Conservation (phyloP, 2,797 vertebrate genomes). For the Micromesistius poutassou region DNA sequence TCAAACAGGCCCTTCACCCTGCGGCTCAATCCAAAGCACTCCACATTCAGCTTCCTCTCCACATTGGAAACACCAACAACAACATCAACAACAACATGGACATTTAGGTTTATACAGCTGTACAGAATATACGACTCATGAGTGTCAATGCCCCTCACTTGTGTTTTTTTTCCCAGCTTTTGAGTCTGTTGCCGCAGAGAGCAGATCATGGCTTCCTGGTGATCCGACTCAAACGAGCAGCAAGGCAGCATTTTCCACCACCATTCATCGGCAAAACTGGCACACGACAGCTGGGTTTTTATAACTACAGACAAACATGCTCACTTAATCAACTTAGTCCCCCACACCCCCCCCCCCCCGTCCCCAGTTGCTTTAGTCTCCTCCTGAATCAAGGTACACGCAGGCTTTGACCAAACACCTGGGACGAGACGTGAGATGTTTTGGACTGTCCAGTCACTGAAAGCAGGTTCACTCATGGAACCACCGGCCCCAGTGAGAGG, state of each 20-base stretch:
- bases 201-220: conserved; percentile 8
- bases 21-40: conserved; percentile 1
- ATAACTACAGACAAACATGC: neutral
- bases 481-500: neutral
- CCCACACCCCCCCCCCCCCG: no score
- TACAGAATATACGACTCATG: conserved; percentile 1
- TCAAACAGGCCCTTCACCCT: neutral
- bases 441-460: neutral
- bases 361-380: neutral
- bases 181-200: conserved; percentile 2
- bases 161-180: neutral
- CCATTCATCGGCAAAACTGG: neutral
- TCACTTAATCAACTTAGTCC: neutral
- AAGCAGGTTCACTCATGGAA: neutral
- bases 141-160: neutral
- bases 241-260: conserved; percentile 19
- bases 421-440: neutral
- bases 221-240: conserved; percentile 26
- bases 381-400: neutral
- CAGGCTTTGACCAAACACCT: neutral
- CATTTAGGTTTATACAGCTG: neutral
- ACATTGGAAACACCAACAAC: conserved; percentile 1
- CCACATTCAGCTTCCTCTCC: neutral
- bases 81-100: neutral
- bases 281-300: neutral